A percentile compares a stretch with the other conserved stretches of the same genome.
These are phyloP conservation scores for Picus viridis DNA, from an alignment of 2,797 vertebrate genomes.

Conservation along the genomic window DNA sequence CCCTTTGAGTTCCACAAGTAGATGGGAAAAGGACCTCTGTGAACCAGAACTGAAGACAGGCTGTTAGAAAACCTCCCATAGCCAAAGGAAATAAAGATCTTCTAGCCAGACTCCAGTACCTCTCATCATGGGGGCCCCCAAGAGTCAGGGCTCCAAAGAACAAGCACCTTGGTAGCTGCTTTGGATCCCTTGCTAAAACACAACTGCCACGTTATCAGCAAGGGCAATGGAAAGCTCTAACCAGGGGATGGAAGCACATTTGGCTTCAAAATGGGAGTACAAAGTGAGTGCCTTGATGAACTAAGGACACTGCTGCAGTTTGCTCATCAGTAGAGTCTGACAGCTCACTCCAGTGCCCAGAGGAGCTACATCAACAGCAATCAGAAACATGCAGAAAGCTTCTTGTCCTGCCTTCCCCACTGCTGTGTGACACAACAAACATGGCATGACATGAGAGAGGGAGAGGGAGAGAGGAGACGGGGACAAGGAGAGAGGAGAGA, in stretches of 20 bases:
- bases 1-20: background rate
- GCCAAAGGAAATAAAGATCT: background rate
- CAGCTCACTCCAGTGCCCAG: background rate
- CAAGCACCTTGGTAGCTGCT: background rate
- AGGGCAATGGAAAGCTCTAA: background rate
- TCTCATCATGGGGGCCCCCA: background rate
- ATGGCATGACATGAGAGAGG: too few relatives aligned
- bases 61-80: background rate
- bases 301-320: background rate
- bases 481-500: too few relatives aligned
- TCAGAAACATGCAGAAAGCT: background rate
- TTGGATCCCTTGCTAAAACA: background rate
- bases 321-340: background rate
- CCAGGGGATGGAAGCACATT: background rate
- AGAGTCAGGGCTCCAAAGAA: background rate
- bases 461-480: too few relatives aligned
- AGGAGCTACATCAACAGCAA: background rate
- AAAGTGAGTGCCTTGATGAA: background rate
- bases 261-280: background rate
- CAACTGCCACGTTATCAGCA: accelerated
- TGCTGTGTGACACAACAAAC: background rate
- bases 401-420: background rate
- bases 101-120: background rate
- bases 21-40: background rate
- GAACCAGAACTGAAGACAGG: background rate